A percentile compares a stretch with the other conserved stretches of the same genome.
Conservation (phyloP, 2,888 invertebrate genomes). For the Plebejus argus region DNA sequence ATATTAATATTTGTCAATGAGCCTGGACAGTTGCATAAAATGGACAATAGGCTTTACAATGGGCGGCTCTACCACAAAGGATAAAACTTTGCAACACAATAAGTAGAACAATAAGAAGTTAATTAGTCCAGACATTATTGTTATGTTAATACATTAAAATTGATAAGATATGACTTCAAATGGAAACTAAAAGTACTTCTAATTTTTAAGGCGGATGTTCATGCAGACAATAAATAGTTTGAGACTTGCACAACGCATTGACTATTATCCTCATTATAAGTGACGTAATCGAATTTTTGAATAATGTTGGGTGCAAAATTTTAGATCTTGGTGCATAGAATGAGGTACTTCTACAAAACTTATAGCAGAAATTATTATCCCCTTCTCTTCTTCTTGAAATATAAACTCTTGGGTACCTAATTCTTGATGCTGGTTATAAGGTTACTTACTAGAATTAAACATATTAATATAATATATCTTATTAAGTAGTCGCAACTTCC, state of each 20-base stretch:
- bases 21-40: not conserved
- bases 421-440: too few species aligned
- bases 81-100: not conserved
- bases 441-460: too few species aligned
- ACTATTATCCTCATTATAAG: not conserved
- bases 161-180: conserved; percentile 18
- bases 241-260: not conserved
- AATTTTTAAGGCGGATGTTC: not conserved
- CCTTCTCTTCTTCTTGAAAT: too few species aligned
- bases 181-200: not conserved
- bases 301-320: not conserved
- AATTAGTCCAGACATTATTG: conserved; percentile 21
- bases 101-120: conserved; percentile 12
- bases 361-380: too few species aligned
- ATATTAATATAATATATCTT: too few species aligned
- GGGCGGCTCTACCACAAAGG: not conserved
- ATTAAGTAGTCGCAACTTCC: too few species aligned
- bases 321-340: not conserved
- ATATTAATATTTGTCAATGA: not conserved
- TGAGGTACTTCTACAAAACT: too few species aligned
- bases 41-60: not conserved
- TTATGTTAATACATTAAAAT: conserved; percentile 23
- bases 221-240: not conserved
- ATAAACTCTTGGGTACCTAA: too few species aligned
- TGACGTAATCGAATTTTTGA: not conserved